phyloP scores from a whole-genome alignment of 1,140 invertebrate genomes.

The Orussus abietinus region DNA sequence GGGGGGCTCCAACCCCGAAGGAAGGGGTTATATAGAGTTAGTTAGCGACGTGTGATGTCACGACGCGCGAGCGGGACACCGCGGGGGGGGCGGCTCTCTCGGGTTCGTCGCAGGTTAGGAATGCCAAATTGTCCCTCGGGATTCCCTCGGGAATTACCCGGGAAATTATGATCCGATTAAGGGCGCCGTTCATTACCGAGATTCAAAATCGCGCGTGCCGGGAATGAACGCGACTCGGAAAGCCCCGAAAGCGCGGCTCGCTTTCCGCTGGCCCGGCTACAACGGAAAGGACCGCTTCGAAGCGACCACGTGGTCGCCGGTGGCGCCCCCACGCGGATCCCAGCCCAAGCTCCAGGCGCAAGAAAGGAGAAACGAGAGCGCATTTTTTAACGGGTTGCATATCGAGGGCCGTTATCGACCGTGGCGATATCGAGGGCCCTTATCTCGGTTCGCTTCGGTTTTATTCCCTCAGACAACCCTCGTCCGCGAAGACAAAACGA shows the following conservation, averaged over 20 bases:
- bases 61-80: conserved; percentile 21
- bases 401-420: conserved; percentile 1
- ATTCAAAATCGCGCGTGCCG: conserved; percentile 39
- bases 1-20: no score
- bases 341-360: no score
- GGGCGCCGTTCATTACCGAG: conserved; percentile 33
- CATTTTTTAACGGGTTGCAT: no score
- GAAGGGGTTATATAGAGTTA: conserved; percentile 39
- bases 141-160: conserved; percentile 37
- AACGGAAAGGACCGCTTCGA: no score
- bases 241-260: no score
- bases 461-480: no score
- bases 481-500: no score
- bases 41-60: conserved; percentile 40
- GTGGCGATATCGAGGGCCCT: neutral
- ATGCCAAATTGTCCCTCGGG: conserved; percentile 38
- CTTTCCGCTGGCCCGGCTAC: no score
- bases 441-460: neutral
- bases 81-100: neutral
- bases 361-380: no score
- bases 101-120: conserved; percentile 23
- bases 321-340: no score
- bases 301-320: no score
- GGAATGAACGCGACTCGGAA: conserved; percentile 23
- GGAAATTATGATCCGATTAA: conserved; percentile 43